phyloP scores from a whole-genome alignment of 1,140 invertebrate genomes.

The Drosophila tsacasi region DNA sequence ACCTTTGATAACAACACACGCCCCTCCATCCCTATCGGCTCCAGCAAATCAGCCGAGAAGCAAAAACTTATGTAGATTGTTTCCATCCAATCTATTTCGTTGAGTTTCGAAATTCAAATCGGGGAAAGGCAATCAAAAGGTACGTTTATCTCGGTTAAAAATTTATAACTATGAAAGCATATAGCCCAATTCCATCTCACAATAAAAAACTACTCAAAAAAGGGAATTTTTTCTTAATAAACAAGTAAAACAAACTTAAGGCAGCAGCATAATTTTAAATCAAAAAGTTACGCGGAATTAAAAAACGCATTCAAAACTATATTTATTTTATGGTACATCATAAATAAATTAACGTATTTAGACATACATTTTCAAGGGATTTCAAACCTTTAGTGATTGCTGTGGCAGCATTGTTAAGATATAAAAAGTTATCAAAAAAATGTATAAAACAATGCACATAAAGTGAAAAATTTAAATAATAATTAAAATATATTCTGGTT shows the following conservation, averaged over 20 bases:
- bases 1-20: slow-evolving; percentile 28
- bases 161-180: not conserved
- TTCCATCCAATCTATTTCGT: slow-evolving; percentile 11
- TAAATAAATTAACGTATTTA: too few relatives aligned
- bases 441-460: too few relatives aligned
- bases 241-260: not conserved
- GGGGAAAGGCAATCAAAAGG: not conserved
- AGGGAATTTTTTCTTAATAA: not conserved
- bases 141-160: not conserved
- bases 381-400: too few relatives aligned
- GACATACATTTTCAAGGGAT: too few relatives aligned
- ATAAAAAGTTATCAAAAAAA: too few relatives aligned
- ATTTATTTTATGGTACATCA: too few relatives aligned
- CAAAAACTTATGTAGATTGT: slow-evolving; percentile 8
- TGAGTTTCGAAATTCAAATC: slow-evolving; percentile 1
- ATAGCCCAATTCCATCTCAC: not conserved
- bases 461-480: too few relatives aligned
- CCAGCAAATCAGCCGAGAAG: slow-evolving; percentile 2
- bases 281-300: not conserved
- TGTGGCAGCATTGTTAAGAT: too few relatives aligned
- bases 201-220: not conserved
- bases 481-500: too few relatives aligned
- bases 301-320: not conserved
- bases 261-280: not conserved
- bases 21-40: slow-evolving; percentile 4